phyloP scores from a whole-genome alignment of 2,888 invertebrate species.

The Oeneis ivallda region DNA sequence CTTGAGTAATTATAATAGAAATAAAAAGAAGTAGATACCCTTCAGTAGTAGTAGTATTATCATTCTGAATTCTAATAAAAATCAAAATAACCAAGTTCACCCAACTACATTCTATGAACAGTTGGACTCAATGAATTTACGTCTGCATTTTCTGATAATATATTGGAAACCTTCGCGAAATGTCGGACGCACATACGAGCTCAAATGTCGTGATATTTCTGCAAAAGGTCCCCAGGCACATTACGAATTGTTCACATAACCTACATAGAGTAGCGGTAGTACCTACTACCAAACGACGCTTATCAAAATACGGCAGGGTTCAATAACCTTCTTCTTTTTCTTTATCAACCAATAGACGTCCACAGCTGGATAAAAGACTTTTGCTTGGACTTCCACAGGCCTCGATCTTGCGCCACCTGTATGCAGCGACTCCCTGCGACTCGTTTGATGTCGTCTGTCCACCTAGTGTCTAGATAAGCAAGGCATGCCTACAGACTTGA shows the following conservation, averaged over 20 bases:
- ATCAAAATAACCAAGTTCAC: neutral
- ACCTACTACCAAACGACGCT: neutral
- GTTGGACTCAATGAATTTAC: constrained; percentile 14
- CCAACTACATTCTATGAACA: neutral
- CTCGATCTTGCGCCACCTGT: too few relatives aligned
- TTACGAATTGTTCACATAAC: constrained; percentile 19
- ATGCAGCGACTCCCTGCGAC: too few relatives aligned
- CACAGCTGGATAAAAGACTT: too few relatives aligned
- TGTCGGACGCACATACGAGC: constrained; percentile 45
- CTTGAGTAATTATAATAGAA: too few relatives aligned
- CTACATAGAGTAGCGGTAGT: constrained; percentile 34
- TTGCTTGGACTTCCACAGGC: too few relatives aligned
- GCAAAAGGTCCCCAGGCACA: constrained; percentile 39
- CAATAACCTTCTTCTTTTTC: too few relatives aligned
- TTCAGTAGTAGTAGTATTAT: too few relatives aligned
- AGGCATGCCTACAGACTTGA: too few relatives aligned
- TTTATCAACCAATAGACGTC: too few relatives aligned
- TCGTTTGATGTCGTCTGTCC: too few relatives aligned
- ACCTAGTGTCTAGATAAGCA: too few relatives aligned
- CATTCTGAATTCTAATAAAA: neutral
- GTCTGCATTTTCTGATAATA: constrained; percentile 31
- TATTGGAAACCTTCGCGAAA: constrained; percentile 46
- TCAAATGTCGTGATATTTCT: constrained; percentile 48
- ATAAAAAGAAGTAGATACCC: too few relatives aligned
- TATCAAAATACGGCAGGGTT: neutral